These are phyloP conservation scores for Aramus guarauna DNA, from an alignment of 2,113 vertebrate genomes.

Conservation along the genomic window DNA sequence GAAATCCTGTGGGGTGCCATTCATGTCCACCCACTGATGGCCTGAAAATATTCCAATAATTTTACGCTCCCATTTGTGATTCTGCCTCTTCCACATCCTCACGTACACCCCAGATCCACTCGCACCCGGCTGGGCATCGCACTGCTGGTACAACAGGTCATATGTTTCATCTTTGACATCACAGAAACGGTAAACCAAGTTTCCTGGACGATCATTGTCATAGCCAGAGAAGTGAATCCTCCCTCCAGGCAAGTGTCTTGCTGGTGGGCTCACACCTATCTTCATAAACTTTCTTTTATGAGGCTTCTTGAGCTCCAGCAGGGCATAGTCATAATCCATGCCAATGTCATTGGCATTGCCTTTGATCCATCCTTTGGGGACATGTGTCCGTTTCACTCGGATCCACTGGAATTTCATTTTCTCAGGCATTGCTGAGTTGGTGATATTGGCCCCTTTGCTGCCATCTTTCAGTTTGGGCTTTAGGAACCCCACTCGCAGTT, in stretches of 20 bases:
- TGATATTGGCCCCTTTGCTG: conserved; percentile 60
- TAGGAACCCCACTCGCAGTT: conserved; percentile 91
- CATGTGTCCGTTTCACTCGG: conserved; percentile 91
- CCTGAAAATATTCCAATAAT: conserved; percentile 97
- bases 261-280: conserved; percentile 88
- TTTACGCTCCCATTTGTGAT: conserved; percentile 90
- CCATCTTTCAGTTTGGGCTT: conserved; percentile 83
- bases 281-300: conserved; percentile 95
- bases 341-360: conserved; percentile 94
- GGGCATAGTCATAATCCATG: conserved; percentile 99
- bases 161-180: conserved; percentile 89
- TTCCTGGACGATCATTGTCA: conserved; percentile 88
- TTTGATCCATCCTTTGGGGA: conserved; percentile 98
- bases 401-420: conserved; percentile 98
- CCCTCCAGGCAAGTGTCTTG: conserved; percentile 83
- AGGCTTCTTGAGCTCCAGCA: conserved; percentile 93
- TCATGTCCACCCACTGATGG: conserved; percentile 95
- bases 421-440: conserved; percentile 57
- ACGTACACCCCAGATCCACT: conserved; percentile 95
- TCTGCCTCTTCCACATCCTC: conserved; percentile 90
- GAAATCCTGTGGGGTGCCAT: conserved; percentile 89
- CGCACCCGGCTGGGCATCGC: conserved; percentile 93
- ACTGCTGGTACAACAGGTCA: conserved; percentile 93
- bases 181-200: conserved; percentile 95
- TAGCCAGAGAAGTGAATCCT: conserved; percentile 96